Base-by-base conservation (phyloP, 1,140 invertebrate genomes). In the Heterodera carotae region DNA sequence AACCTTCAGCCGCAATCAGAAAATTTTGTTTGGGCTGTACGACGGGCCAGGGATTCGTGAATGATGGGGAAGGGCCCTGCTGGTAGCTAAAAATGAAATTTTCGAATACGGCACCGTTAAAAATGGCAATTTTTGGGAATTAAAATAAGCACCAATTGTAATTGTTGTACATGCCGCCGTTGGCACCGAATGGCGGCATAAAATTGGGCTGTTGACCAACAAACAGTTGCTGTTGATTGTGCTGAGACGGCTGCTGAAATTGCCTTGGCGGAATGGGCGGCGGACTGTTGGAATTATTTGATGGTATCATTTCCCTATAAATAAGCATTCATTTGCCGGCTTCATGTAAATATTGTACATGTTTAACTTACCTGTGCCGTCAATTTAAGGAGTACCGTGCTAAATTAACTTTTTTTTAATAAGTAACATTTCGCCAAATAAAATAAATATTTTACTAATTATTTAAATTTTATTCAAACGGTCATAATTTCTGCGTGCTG, bases 321-420 rank as follows among this genome's bases (percentile, higher is more conserved):
- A n/a, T n/a, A n/a, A n/a, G n/a, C n/a, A n/a, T 67, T 67, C 36
- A 8, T 7, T 67, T 67, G 64, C 25, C 36, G 15, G 64, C 64
- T 22, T 5, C 22, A 67, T 67, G 31, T 25, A 67, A 15, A 67
- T 36, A 67, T 67, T 67, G 31, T 34, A 22, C 36, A 67, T 34
- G 5, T 67, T 15, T 34, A 34, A 15, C 25, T 22, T 34, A 8
- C 31, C 1, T 27, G 31, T 67, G 18, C 31, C 22, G 18, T 34
- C 15, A 22, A 18, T 67, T 36, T n/a, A n/a, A n/a, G n/a, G n/a
- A n/a, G n/a, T n/a, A n/a, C n/a, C n/a, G n/a, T n/a, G n/a, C n/a
- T n/a, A n/a, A n/a, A n/a, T n/a, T n/a, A n/a, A n/a, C n/a, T n/a
- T n/a, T n/a, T n/a, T n/a, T n/a, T n/a, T n/a, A n/a, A n/a, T n/a